phyloP scores from a whole-genome alignment of 1,140 invertebrate species.

The Druon quercuslanigerum region DNA sequence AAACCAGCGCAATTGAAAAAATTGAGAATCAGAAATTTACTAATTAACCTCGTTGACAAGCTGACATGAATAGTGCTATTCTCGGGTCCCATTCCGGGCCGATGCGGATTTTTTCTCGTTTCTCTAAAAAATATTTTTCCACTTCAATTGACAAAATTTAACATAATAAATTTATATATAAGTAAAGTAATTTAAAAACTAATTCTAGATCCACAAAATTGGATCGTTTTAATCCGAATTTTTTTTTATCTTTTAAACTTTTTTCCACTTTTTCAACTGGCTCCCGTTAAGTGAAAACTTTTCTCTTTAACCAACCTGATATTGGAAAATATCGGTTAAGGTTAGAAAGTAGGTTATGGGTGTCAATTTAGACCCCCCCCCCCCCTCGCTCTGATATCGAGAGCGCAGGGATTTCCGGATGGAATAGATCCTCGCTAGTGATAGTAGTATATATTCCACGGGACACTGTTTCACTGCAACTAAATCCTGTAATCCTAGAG shows the following conservation, averaged over 20 bases:
- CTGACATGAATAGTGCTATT: too few species aligned
- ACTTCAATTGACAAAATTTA: too few species aligned
- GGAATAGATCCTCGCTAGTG: slow-evolving; percentile 44
- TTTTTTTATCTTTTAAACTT: not conserved
- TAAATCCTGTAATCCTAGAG: slow-evolving; percentile 18
- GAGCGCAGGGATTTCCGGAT: slow-evolving; percentile 47
- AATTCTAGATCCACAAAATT: too few species aligned
- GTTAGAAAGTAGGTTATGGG: slow-evolving; percentile 37
- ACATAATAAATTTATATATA: too few species aligned
- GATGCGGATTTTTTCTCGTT: too few species aligned
- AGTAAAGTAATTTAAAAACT: too few species aligned
- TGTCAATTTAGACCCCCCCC: slow-evolving; percentile 44
- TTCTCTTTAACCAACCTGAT: slow-evolving; percentile 23
- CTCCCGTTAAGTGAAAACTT: slow-evolving; percentile 11
- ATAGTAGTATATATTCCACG: slow-evolving; percentile 42
- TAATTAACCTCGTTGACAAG: too few species aligned
- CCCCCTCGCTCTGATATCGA: slow-evolving; percentile 42
- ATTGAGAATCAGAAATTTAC: too few species aligned
- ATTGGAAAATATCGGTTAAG: slow-evolving; percentile 36
- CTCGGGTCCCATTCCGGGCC: too few species aligned
- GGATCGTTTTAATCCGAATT: not conserved
- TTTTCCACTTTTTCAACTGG: not conserved
- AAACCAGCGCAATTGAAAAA: too few species aligned
- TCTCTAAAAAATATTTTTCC: too few species aligned
- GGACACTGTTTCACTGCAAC: slow-evolving; percentile 17